Conservation (phyloP, 1,140 invertebrate species). For the Medauroidea extradentata region DNA sequence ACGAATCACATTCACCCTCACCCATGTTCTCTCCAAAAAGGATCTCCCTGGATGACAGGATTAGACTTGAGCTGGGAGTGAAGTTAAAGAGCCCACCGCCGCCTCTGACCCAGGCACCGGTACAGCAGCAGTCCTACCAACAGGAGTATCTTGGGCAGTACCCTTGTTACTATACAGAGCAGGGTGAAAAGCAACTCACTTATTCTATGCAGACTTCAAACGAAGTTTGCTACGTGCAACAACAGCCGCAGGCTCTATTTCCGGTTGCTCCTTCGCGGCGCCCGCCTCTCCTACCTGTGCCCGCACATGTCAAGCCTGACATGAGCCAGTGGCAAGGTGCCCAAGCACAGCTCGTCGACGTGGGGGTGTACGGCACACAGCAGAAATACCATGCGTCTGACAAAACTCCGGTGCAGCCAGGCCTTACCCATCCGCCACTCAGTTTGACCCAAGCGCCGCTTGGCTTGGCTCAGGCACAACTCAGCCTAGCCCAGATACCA, state of each 20-base stretch:
- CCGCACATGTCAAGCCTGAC: neutral
- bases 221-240: neutral
- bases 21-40: constrained; percentile 32
- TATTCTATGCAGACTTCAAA: neutral
- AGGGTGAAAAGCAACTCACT: neutral
- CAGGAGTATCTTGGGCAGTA: neutral
- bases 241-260: neutral
- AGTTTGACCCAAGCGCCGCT: neutral
- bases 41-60: constrained; percentile 42
- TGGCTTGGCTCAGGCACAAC: neutral
- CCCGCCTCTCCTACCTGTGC: constrained; percentile 7
- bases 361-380: neutral
- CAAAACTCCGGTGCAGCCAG: too few species aligned
- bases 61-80: constrained; percentile 42
- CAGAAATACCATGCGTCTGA: too few species aligned
- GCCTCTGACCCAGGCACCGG: constrained; percentile 15
- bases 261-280: neutral
- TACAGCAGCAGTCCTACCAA: constrained; percentile 5
- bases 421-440: neutral
- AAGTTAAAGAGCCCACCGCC: constrained; percentile 22
- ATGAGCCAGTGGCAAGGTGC: constrained; percentile 15
- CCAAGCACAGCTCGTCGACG: constrained; percentile 11
- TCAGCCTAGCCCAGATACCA: neutral
- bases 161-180: neutral
- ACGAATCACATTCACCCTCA: neutral